Percentiles rank a stretch among this genome's conserved stretches.
phyloP scores from a whole-genome alignment of 2,797 vertebrate genomes.

The Botia kubotai region DNA sequence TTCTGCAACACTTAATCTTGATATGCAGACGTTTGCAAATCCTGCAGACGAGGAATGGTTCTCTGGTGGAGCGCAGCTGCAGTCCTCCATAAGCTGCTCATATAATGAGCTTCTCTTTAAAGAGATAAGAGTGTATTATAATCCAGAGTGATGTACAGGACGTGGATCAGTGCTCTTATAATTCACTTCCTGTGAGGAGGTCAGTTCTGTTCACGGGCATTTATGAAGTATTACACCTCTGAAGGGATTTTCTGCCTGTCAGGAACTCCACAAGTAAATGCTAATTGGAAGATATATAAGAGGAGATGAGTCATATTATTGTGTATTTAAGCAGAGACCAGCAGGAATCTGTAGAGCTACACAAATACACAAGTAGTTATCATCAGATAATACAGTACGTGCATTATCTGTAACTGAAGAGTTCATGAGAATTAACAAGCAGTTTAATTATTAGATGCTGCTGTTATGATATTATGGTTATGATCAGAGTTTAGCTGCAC shows the following conservation, averaged over 20 bases:
- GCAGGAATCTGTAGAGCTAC: no score
- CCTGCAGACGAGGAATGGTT: neutral
- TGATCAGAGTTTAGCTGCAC: no score
- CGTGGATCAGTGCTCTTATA: constrained; percentile 15
- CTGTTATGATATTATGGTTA: no score
- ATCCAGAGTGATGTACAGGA: neutral
- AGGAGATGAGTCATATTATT: no score
- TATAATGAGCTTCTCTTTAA: constrained; percentile 1
- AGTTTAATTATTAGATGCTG: no score
- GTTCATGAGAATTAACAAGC: no score
- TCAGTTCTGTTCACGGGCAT: constrained; percentile 19
- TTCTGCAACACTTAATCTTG: neutral
- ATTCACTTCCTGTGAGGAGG: constrained; percentile 25
- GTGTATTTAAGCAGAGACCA: no score
- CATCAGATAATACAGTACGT: no score
- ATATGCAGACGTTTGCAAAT: constrained; percentile 14
- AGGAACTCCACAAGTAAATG: no score
- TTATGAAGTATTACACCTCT: constrained; percentile 9
- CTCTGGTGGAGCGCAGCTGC: neutral
- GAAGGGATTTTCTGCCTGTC: neutral
- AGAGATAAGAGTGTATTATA: constrained; percentile 19
- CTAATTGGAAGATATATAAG: no score
- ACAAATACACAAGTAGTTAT: no score
- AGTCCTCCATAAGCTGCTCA: neutral
- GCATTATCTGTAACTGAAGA: neutral